These are phyloP conservation scores for Austrofundulus limnaeus DNA, from an alignment of 2,113 vertebrate genomes.

Conservation along the genomic window DNA sequence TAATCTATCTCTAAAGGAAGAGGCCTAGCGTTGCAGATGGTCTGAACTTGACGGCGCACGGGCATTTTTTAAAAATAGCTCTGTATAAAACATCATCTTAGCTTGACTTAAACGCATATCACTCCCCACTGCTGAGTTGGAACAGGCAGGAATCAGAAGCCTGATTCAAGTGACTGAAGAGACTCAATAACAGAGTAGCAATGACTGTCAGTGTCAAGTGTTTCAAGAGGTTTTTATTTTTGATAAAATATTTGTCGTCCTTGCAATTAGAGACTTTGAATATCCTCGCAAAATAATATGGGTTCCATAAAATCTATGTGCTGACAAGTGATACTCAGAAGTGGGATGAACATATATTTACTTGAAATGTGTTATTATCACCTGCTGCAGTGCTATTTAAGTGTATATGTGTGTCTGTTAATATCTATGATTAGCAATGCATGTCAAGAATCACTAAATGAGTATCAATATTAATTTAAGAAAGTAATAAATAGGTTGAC, in stretches of 20 bases:
- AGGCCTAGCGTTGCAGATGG: background rate
- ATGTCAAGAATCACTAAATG: too few species aligned
- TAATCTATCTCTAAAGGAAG: background rate
- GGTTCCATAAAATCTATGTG: too few species aligned
- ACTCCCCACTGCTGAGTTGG: background rate
- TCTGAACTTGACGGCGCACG: background rate
- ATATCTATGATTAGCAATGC: too few species aligned
- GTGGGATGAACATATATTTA: background rate
- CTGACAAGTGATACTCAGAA: background rate
- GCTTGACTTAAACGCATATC: background rate
- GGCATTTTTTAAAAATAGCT: background rate
- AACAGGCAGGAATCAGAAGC: too few species aligned
- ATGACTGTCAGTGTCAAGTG: background rate
- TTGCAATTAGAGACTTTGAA: background rate
- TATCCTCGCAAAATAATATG: background rate
- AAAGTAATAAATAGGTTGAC: too few species aligned
- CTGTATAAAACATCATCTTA: background rate
- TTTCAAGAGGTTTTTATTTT: background rate
- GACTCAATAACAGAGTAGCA: background rate
- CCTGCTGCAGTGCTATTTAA: too few species aligned
- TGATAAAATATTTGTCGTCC: background rate
- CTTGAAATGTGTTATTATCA: background rate
- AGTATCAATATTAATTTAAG: too few species aligned
- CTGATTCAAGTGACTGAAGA: background rate
- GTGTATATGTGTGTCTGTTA: too few species aligned